phyloP scores from a whole-genome alignment of 2,888 invertebrate species.

The Phengaris arion region DNA sequence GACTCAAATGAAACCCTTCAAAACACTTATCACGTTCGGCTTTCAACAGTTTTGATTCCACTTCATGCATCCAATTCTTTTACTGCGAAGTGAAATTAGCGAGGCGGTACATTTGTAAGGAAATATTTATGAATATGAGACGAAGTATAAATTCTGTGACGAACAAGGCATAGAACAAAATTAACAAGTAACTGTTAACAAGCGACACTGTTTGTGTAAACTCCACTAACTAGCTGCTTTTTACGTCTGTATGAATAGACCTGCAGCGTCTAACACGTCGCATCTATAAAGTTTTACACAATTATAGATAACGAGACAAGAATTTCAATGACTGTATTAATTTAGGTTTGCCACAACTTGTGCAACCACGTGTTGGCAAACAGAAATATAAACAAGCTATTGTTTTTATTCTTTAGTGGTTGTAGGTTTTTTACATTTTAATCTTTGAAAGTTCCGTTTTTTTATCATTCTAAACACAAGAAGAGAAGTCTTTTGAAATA shows the following conservation, averaged over 20 bases:
- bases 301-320: slow-evolving; percentile 42
- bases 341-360: slow-evolving; percentile 20
- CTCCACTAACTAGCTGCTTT: slow-evolving; percentile 68
- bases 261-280: slow-evolving; percentile 38
- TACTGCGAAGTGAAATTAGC: slow-evolving; percentile 25
- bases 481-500: too few species aligned
- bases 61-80: slow-evolving; percentile 37
- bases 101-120: background rate
- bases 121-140: slow-evolving; percentile 29
- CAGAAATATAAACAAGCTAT: slow-evolving; percentile 15
- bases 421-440: background rate
- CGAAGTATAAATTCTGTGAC: slow-evolving; percentile 48
- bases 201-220: slow-evolving; percentile 67
- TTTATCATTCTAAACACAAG: too few species aligned
- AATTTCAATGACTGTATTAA: slow-evolving; percentile 31
- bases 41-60: slow-evolving; percentile 38
- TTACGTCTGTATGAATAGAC: slow-evolving; percentile 46
- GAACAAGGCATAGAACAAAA: slow-evolving; percentile 62
- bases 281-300: slow-evolving; percentile 42
- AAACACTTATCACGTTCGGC: slow-evolving; percentile 42
- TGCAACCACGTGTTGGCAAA: background rate
- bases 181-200: slow-evolving; percentile 76
- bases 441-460: background rate
- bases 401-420: slow-evolving; percentile 11
- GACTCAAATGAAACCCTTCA: slow-evolving; percentile 41